Conservation (phyloP, 2,888 invertebrate species). For the Sarcophaga subvicina region DNA sequence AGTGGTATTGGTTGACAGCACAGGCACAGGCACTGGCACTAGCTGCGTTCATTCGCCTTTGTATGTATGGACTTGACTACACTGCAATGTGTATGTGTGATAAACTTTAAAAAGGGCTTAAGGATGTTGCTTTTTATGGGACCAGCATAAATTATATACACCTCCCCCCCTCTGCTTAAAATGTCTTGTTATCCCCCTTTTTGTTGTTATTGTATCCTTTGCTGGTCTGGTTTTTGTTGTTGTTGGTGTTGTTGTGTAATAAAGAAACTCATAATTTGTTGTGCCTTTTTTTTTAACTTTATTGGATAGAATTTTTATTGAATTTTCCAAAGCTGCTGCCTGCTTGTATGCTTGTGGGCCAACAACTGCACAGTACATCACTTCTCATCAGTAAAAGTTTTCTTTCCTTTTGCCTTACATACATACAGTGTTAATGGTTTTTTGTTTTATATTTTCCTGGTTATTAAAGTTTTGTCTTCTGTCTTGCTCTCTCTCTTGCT, state of each 20-base stretch:
- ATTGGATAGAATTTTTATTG: conserved; percentile 15
- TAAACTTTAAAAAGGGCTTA: conserved; percentile 38
- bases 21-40: background rate
- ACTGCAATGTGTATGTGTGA: background rate
- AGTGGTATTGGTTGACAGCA: conserved; percentile 1
- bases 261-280: conserved; percentile 39
- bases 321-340: conserved; percentile 12
- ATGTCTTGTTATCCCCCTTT: too few species aligned
- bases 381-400: background rate
- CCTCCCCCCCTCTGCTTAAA: background rate
- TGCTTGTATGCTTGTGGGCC: conserved; percentile 1
- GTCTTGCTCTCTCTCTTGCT: too few species aligned
- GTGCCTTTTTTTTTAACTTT: conserved; percentile 3
- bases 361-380: too few species aligned
- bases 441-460: conserved; percentile 8
- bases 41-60: too few species aligned
- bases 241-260: background rate
- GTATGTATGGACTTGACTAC: too few species aligned
- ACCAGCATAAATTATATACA: conserved; percentile 9
- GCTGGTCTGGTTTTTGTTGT: background rate
- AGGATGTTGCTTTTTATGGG: conserved; percentile 20
- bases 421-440: too few species aligned
- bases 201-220: too few species aligned
- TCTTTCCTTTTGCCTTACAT: background rate
- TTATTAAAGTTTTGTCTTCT: conserved; percentile 12